Base-by-base conservation (phyloP, 2,797 vertebrate genomes). In the Siniperca obscura region DNA sequence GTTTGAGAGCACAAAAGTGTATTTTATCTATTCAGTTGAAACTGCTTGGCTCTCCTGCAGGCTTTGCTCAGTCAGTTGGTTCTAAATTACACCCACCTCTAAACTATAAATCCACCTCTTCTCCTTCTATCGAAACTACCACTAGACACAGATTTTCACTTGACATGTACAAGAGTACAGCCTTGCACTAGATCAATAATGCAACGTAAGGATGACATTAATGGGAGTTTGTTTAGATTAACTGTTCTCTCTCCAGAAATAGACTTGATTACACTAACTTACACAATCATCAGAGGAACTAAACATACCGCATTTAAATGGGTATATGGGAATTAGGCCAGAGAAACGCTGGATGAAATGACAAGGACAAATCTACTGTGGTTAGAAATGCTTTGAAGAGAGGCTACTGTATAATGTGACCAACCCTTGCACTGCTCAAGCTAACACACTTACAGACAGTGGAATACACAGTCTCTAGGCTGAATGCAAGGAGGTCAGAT, bases 201-300 rank as follows among this genome's bases (percentile, higher is more conserved):
- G 65, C 62, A 84, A 81, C 48, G n/a, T 65, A 65, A 75, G 38
- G 34, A 70, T 53, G 77, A 89, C 80, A 81, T 69, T 81, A 85
- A 90, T 72, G 68, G 52, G 65, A 74, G 40, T 38, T 56, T 57
- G 44, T 80, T 82, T 76, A 78, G 83, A 84, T 84, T 4, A 75
- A 70, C 27, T 13, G 53, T 70, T 62, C 85, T 55, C 38, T 71
- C 66, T 68, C 42, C 52, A 46, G n/a, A 42, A 69, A 72, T 52
- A 79, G 73, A 76, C 71, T 73, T 40, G 68, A 85, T 86, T 88
- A 59, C 44, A 81, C 67, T 76, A 46, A 75, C 22, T 78, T 30
- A 48, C 81, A 44, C 53, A 62, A 74, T 67, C 48, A 76, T 81
- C 60, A 81, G 42, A 64, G 52, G 10, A 82, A 83, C 56, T 16